Evolutionary conservation across 2,888 invertebrate genomes (phyloP).

Genomic region (Ashinkailepas kermadecensis): DNA sequence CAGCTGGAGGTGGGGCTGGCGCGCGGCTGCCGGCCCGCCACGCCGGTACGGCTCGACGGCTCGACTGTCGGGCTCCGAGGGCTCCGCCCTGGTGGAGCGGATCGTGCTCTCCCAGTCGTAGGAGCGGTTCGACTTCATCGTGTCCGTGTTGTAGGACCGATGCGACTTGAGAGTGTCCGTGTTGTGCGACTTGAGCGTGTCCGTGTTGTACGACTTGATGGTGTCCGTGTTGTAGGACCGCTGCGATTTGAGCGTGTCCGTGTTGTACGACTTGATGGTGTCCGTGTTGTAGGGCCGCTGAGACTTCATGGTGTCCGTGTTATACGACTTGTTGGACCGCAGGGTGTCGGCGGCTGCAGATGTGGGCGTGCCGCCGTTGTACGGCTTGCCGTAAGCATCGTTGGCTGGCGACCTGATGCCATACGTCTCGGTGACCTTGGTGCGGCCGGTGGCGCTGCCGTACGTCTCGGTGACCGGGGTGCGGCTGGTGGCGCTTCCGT

Average conservation of each 20-base stretch:
- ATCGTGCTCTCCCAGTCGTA: slow-evolving; percentile 21
- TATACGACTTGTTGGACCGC: slow-evolving; percentile 25
- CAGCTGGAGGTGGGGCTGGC: too few species aligned
- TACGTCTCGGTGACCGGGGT: slow-evolving; percentile 22
- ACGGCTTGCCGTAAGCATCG: neutral
- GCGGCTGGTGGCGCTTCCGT: slow-evolving; percentile 26
- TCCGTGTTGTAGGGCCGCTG: slow-evolving; percentile 10
- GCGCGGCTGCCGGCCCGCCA: too few species aligned
- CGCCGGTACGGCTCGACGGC: neutral
- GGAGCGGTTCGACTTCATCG: slow-evolving; percentile 5
- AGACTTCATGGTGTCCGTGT: slow-evolving; percentile 5
- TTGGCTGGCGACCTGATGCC: neutral
- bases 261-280: slow-evolving; percentile 28
- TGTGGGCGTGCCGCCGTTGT: neutral
- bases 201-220: neutral
- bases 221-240: slow-evolving; percentile 28
- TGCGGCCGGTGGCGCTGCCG: neutral
- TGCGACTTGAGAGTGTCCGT: slow-evolving; percentile 9
- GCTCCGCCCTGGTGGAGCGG: neutral
- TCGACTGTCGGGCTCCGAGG: neutral
- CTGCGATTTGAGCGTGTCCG: slow-evolving; percentile 8
- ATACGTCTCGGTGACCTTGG: neutral
- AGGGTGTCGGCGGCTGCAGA: slow-evolving; percentile 15
- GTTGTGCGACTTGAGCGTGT: slow-evolving; percentile 28
- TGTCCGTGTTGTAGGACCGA: slow-evolving; percentile 13